Base-by-base conservation (phyloP, 2,113 vertebrate genomes). In the Cheilinus undulatus region DNA sequence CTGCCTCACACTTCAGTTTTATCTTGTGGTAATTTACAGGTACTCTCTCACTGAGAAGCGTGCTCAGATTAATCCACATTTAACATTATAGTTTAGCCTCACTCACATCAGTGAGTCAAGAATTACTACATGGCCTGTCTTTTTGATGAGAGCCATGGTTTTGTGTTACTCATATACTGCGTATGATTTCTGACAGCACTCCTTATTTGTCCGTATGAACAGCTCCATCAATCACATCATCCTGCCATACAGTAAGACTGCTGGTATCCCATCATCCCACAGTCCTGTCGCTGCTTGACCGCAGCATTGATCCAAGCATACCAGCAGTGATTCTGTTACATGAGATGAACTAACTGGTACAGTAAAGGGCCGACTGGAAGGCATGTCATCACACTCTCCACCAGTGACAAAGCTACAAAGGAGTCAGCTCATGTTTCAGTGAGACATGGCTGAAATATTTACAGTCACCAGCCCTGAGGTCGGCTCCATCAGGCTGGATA, bases 401-500 rank as follows among this genome's bases (percentile, higher is more conserved):
- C 54, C 57, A 27, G 24, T 76, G 61, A 76, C 69, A 78, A 77
- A 60, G 50, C 62, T 43, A 59, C 81, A 85, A 73, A 84, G 65
- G 66, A 63, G 62, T 26, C 66, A 1, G 73, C 68, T 90, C 76
- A 27, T 23, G 5, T 91, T 59, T 84, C 89, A 84, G 70, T 79
- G 78, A 83, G 73, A 78, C 80, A 80, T 28, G 50, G 32, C 60
- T 69, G 63, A 82, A 83, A 78, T 82, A 86, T 90, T 87, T 84
- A 85, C 83, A 71, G 80, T 73, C 64, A 71, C 49, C 66, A 27
- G 64, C 54, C 72, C 52, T 13, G 20, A 46, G 52, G 68, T 53
- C 51, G 23, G 67, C 45, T 40, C 38, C 71, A 51, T 59, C 42
- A 45, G 42, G 48, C 70, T 26, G 7, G 43, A 59, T 26, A 51